A percentile compares a stretch with the other conserved stretches of the same genome.
Conservation (phyloP, 2,113 vertebrate genomes). For the Myodes glareolus region DNA sequence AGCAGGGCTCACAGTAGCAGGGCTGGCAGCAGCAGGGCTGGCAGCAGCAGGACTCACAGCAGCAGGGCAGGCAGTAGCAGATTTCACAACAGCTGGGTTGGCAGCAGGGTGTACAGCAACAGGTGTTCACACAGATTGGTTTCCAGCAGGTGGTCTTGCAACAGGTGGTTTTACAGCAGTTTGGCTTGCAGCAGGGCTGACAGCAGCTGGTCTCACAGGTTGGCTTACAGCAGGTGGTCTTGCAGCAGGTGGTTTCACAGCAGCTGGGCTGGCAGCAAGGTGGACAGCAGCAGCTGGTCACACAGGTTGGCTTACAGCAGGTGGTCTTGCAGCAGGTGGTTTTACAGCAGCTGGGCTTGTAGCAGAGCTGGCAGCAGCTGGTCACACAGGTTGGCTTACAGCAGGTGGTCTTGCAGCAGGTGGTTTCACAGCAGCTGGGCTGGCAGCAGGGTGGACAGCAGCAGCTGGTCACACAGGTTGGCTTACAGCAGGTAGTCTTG, state of each 20-base stretch:
- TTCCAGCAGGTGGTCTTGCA: background rate
- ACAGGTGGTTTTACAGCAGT: background rate
- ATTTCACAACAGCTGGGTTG: background rate
- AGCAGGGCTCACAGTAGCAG: background rate
- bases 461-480: too few species aligned
- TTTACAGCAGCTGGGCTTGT: too few species aligned
- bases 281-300: too few species aligned
- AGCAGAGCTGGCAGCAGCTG: too few species aligned
- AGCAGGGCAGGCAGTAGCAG: background rate
- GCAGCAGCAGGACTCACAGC: background rate
- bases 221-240: too few species aligned
- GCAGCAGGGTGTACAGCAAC: background rate
- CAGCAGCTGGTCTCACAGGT: background rate
- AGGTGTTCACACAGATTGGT: background rate
- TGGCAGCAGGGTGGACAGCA: too few species aligned
- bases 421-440: too few species aligned
- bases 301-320: too few species aligned
- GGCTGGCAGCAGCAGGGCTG: background rate
- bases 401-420: too few species aligned
- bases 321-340: too few species aligned
- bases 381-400: too few species aligned
- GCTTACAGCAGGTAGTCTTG: too few species aligned
- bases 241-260: background rate
- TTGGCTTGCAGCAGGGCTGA: background rate
- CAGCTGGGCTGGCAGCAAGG: background rate